Evolutionary conservation across 2,797 vertebrate genomes (phyloP).

Genomic region (Rhincodon typus): DNA sequence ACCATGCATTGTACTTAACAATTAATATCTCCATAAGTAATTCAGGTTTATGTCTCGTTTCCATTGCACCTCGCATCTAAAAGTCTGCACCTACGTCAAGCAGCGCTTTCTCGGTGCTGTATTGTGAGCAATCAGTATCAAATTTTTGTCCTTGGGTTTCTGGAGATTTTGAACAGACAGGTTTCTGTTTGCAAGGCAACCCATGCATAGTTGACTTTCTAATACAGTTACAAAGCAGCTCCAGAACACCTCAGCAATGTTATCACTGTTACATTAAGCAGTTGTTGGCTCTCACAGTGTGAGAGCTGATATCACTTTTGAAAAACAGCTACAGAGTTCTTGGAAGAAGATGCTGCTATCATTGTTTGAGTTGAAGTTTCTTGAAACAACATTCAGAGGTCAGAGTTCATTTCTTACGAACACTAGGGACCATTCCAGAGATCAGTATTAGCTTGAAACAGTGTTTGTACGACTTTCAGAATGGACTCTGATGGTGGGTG

Average conservation of each 20-base stretch:
- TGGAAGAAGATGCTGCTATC: background rate
- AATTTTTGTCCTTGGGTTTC: background rate
- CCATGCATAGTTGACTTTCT: background rate
- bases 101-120: background rate
- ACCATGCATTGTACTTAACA: too few species aligned
- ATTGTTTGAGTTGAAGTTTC: background rate
- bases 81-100: background rate
- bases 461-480: background rate
- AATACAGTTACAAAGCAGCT: background rate
- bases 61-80: background rate
- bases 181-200: background rate
- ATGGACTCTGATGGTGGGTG: background rate
- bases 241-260: background rate
- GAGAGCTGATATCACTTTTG: background rate
- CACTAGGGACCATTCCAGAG: background rate
- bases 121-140: background rate
- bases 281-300: background rate
- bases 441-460: background rate
- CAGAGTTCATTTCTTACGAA: background rate
- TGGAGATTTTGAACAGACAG: background rate
- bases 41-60: too few species aligned
- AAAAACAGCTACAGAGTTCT: background rate
- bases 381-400: background rate
- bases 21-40: too few species aligned
- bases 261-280: background rate